These are phyloP conservation scores for Meganola albula DNA, from an alignment of 2,888 invertebrate genomes.

Conservation along the genomic window DNA sequence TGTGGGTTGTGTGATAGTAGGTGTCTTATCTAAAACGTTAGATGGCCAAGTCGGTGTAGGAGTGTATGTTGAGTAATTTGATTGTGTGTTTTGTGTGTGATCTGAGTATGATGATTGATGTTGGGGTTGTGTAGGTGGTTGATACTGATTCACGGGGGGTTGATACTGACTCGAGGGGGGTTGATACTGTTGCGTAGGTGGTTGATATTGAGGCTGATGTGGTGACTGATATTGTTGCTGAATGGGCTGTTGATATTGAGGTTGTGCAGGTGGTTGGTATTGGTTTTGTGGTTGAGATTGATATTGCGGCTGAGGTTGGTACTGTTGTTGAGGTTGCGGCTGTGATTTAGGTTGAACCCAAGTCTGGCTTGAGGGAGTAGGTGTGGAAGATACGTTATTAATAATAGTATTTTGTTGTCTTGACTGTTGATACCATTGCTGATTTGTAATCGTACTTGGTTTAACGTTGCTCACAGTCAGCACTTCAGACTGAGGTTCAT, in stretches of 20 bases:
- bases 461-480: constrained; percentile 65
- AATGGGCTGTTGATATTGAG: constrained; percentile 24
- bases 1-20: constrained; percentile 34
- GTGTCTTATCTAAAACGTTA: constrained; percentile 35
- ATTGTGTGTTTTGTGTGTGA: constrained; percentile 34
- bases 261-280: constrained; percentile 31
- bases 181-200: constrained; percentile 34
- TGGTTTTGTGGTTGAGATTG: constrained; percentile 24
- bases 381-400: constrained; percentile 43
- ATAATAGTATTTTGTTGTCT: constrained; percentile 50
- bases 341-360: constrained; percentile 39
- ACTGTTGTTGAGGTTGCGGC: constrained; percentile 31
- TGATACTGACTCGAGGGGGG: constrained; percentile 12
- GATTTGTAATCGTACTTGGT: constrained; percentile 63
- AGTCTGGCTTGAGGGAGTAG: constrained; percentile 21
- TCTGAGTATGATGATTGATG: constrained; percentile 47
- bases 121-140: constrained; percentile 28
- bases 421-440: constrained; percentile 57
- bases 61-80: constrained; percentile 44
- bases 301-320: constrained; percentile 31
- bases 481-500: constrained; percentile 67
- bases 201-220: constrained; percentile 26
- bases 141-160: constrained; percentile 31
- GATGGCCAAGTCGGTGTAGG: constrained; percentile 53
- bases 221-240: constrained; percentile 27